These are phyloP conservation scores for Salarias fasciatus DNA, from an alignment of 2,797 vertebrate genomes.

Conservation along the genomic window DNA sequence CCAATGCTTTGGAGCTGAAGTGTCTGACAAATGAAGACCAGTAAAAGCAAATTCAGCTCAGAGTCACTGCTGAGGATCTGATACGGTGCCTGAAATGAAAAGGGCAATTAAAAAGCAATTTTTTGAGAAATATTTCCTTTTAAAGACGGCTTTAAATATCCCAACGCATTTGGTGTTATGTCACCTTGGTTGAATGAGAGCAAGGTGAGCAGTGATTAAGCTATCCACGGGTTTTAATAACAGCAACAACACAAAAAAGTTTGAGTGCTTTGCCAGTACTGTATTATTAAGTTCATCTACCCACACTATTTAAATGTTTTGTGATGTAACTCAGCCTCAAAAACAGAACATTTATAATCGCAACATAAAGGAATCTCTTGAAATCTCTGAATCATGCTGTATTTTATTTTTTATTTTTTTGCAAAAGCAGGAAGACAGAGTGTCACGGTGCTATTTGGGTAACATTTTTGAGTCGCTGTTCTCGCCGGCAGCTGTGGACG, in stretches of 20 bases:
- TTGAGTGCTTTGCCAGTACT: background rate
- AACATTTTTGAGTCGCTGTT: conserved; percentile 37
- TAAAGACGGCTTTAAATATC: conserved; percentile 14
- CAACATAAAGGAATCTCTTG: background rate
- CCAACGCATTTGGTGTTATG: conserved; percentile 9
- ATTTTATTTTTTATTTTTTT: no score
- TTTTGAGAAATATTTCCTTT: conserved; percentile 7
- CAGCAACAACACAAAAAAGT: background rate
- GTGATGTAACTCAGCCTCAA: conserved; percentile 1
- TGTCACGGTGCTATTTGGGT: conserved; percentile 3
- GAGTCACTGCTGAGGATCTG: conserved; percentile 7
- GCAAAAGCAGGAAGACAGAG: conserved; percentile 5
- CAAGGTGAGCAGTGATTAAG: background rate
- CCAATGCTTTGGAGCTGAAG: conserved; percentile 4
- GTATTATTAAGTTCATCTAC: background rate
- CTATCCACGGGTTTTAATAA: background rate
- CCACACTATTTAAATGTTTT: background rate
- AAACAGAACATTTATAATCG: background rate
- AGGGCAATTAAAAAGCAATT: conserved; percentile 8
- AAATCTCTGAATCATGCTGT: background rate
- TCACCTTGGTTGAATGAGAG: background rate
- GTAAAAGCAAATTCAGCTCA: conserved; percentile 20
- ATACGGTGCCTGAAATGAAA: conserved; percentile 26
- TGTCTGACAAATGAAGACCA: conserved; percentile 10
- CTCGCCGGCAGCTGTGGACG: conserved; percentile 13